These are phyloP conservation scores for Cheilinus undulatus DNA, from an alignment of 2,113 vertebrate species.

Conservation along the genomic window DNA sequence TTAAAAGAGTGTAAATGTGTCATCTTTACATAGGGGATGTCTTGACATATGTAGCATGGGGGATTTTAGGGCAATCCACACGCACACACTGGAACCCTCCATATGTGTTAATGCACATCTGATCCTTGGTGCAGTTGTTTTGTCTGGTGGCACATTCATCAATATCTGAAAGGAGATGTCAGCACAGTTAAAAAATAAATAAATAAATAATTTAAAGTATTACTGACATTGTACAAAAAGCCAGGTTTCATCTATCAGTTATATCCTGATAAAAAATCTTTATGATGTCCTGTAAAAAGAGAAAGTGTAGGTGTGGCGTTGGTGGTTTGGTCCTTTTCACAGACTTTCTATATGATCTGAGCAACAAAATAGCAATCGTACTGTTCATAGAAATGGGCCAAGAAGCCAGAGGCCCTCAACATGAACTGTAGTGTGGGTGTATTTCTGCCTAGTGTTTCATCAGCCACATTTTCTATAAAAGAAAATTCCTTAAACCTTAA, in stretches of 20 bases:
- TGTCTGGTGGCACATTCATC: constrained; percentile 87
- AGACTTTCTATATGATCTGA: neutral
- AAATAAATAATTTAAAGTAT: neutral
- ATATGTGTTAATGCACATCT: constrained; percentile 88
- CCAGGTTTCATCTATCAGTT: neutral
- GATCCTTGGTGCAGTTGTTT: constrained; percentile 87
- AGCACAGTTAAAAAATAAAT: constrained; percentile 6
- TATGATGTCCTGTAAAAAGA: no score
- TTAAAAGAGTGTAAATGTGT: no score
- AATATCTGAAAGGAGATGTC: constrained; percentile 77
- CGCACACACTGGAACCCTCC: constrained; percentile 87
- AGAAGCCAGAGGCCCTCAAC: neutral
- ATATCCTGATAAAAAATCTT: no score
- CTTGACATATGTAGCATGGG: constrained; percentile 88
- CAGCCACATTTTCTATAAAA: neutral
- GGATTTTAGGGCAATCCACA: constrained; percentile 85
- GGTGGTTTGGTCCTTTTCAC: no score
- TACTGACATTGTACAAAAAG: neutral
- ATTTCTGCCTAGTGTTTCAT: neutral
- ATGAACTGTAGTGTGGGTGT: neutral
- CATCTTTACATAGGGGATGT: constrained; percentile 87
- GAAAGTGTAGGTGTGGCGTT: no score
- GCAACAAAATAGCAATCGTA: neutral
- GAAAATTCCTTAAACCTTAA: neutral
- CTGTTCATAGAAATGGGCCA: no score